phyloP scores from a whole-genome alignment of 1,140 invertebrate genomes.

The Euwallacea similis region DNA sequence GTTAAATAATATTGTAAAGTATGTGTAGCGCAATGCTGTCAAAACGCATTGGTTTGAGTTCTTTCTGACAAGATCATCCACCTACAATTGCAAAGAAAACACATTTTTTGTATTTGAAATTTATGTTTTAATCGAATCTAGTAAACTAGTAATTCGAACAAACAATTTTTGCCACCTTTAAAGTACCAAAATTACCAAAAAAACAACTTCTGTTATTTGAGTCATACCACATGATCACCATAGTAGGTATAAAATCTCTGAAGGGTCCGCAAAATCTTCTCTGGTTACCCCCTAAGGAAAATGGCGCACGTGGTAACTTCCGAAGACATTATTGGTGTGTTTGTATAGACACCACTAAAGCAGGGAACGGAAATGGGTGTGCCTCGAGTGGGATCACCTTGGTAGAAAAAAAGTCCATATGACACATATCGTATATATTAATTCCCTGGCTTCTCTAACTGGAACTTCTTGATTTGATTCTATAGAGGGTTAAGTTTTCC shows the following conservation, averaged over 20 bases:
- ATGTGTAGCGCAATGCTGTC: too few species aligned
- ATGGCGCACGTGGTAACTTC: conserved; percentile 36
- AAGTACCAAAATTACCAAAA: not conserved
- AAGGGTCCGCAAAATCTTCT: conserved; percentile 23
- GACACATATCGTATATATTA: conserved; percentile 17
- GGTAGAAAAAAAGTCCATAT: conserved; percentile 20
- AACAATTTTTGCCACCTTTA: too few species aligned
- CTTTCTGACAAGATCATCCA: too few species aligned
- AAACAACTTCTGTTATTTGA: not conserved
- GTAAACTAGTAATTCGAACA: too few species aligned
- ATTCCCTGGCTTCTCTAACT: too few species aligned
- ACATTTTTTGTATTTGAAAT: too few species aligned
- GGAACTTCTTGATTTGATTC: too few species aligned
- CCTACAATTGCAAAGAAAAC: too few species aligned
- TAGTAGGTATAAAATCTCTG: conserved; percentile 17
- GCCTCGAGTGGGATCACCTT: conserved; percentile 34
- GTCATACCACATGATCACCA: not conserved
- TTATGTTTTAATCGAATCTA: too few species aligned
- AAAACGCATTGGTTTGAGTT: too few species aligned
- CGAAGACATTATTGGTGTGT: conserved; percentile 33
- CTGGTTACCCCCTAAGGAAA: conserved; percentile 34
- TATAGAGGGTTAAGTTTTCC: too few species aligned
- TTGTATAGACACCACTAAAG: conserved; percentile 32
- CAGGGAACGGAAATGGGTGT: conserved; percentile 37
- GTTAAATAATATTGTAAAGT: too few species aligned